phyloP scores from a whole-genome alignment of 92 coral and sea anemone species.

The Pocillopora meandrina region DNA sequence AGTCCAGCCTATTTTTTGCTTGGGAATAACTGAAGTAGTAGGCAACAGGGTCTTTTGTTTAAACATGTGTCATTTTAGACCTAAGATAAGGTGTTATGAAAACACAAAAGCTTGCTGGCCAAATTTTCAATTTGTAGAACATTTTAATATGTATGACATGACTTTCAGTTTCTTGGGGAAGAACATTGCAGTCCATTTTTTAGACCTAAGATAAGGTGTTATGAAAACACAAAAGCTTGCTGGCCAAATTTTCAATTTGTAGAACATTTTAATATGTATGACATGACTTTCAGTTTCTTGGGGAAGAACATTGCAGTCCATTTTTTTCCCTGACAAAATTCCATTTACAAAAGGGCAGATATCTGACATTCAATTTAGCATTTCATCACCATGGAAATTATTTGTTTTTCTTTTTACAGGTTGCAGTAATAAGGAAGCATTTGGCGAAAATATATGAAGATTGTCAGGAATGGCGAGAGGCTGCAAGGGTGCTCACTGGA shows the following conservation, averaged over 20 bases:
- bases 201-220: no score
- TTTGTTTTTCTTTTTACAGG: slow-evolving; percentile 44
- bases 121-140: no score
- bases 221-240: no score
- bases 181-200: neutral
- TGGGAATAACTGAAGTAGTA: no score
- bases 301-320: neutral
- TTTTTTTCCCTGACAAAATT: neutral
- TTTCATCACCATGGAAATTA: neutral
- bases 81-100: no score
- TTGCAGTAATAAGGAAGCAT: slow-evolving; percentile 90
- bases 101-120: no score
- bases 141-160: no score
- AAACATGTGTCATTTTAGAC: no score
- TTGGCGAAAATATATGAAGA: slow-evolving; percentile 91
- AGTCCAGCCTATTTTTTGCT: no score
- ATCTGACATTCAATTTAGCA: neutral
- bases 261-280: no score
- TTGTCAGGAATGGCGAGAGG: slow-evolving; percentile 92
- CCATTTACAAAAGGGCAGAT: neutral
- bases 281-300: neutral
- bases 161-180: neutral
- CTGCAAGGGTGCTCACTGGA: slow-evolving; percentile 92
- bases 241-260: no score
- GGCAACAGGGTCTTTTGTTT: no score